Conservation (phyloP, 2,113 vertebrate species). For the Todiramphus chloris region DNA sequence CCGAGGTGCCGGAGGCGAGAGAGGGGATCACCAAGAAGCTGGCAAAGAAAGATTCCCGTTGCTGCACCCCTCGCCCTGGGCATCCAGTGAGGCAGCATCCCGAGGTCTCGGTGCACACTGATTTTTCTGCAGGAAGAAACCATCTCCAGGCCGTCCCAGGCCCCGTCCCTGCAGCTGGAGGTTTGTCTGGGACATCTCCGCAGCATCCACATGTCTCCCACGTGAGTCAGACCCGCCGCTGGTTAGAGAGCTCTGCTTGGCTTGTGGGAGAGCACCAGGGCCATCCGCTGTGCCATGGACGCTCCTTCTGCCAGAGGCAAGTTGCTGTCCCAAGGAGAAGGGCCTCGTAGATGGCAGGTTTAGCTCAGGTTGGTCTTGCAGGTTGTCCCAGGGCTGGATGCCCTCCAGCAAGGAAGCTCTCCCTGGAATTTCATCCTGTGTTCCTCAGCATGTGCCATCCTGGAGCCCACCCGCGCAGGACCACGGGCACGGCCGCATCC, state of each 20-base stretch:
- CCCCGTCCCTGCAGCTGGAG: not conserved
- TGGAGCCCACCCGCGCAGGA: accelerated
- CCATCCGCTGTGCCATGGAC: accelerated
- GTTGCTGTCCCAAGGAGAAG: accelerated
- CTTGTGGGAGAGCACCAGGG: not conserved
- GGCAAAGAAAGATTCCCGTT: not conserved
- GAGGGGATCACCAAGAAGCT: not conserved
- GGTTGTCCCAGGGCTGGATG: not conserved
- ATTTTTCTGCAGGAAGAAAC: not conserved
- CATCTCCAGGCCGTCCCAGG: accelerated
- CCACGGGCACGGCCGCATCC: not conserved
- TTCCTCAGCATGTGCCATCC: not conserved
- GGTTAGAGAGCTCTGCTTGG: not conserved
- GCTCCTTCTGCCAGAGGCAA: accelerated
- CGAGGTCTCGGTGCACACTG: accelerated
- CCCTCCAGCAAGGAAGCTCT: not conserved
- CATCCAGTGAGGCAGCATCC: accelerated
- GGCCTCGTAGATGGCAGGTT: not conserved
- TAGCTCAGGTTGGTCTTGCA: not conserved
- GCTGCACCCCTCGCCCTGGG: not conserved
- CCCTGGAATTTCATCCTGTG: not conserved
- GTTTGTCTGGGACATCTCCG: not conserved
- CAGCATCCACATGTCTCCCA: not conserved
- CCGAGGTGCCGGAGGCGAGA: not conserved
- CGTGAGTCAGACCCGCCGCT: accelerated